Conservation (phyloP, 2,113 vertebrate genomes). For the Paradisaea rubra region DNA sequence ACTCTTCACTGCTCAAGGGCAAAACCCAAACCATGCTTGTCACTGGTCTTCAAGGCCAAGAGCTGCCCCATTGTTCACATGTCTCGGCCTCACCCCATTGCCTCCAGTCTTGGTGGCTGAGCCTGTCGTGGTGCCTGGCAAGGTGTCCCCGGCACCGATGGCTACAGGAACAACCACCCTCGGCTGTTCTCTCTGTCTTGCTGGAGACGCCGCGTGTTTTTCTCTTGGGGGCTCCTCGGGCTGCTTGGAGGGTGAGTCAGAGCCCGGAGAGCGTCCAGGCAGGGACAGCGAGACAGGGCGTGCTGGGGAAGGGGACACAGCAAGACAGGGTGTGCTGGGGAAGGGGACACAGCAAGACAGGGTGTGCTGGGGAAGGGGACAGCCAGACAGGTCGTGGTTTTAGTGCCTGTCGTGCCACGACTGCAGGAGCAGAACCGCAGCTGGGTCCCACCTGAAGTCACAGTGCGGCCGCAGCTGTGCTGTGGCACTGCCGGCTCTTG, state of each 20-base stretch:
- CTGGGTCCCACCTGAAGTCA: not conserved
- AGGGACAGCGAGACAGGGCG: fast-evolving
- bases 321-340: not conserved
- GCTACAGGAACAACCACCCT: not conserved
- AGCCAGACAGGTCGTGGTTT: fast-evolving
- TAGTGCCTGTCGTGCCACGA: not conserved
- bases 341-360: not conserved
- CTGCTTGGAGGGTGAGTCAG: not conserved
- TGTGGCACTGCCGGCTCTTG: fast-evolving
- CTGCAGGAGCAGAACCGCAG: not conserved
- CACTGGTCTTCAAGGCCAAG: not conserved
- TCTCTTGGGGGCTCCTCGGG: fast-evolving
- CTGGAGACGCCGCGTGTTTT: fast-evolving
- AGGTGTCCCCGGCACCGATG: fast-evolving
- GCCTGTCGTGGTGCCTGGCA: fast-evolving
- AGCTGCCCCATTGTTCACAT: fast-evolving
- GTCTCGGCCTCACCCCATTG: fast-evolving
- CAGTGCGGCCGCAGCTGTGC: fast-evolving
- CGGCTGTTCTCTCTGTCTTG: not conserved
- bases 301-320: not conserved
- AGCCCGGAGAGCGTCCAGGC: fast-evolving
- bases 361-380: too few species aligned
- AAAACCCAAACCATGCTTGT: too few species aligned
- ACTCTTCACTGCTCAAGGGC: not conserved
- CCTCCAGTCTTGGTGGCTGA: fast-evolving